Conservation (phyloP, 1,140 invertebrate genomes). For the Penaeus indicus region DNA sequence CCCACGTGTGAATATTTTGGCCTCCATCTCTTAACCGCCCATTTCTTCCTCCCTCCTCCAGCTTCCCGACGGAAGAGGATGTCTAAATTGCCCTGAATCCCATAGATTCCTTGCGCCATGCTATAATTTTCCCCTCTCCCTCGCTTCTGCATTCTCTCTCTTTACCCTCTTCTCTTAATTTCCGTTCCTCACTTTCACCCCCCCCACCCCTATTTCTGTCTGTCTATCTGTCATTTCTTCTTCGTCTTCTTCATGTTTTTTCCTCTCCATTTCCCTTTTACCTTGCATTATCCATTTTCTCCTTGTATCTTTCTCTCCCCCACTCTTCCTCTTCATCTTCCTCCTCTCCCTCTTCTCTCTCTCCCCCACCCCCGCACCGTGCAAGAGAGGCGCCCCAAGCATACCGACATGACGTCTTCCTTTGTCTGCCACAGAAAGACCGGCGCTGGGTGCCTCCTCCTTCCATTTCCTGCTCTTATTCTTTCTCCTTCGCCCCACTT, state of each 20-base stretch:
- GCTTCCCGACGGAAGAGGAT: conserved; percentile 34
- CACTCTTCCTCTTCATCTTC: neutral
- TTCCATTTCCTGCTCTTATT: too few species aligned
- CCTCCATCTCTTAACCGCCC: neutral
- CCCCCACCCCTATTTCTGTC: too few species aligned
- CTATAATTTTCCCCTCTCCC: neutral
- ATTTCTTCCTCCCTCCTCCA: conserved; percentile 4
- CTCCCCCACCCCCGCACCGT: too few species aligned
- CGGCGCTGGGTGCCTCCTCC: too few species aligned
- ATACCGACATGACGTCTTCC: too few species aligned
- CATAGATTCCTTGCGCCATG: conserved; percentile 29
- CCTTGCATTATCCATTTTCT: neutral
- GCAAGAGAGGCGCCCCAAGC: too few species aligned
- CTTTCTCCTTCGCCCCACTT: too few species aligned
- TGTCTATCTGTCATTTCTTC: neutral
- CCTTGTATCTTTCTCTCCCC: conserved; percentile 17
- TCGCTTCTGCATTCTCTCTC: neutral
- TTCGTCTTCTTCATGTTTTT: neutral
- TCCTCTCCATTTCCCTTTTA: conserved; percentile 8
- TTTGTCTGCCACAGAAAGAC: too few species aligned
- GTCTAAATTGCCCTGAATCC: conserved; percentile 50
- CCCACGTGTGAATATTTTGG: neutral
- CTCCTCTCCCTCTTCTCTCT: neutral
- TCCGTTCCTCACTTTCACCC: neutral
- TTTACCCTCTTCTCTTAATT: neutral